Conservation (phyloP, 2,888 invertebrate genomes). For the Cheilosia urbana region DNA sequence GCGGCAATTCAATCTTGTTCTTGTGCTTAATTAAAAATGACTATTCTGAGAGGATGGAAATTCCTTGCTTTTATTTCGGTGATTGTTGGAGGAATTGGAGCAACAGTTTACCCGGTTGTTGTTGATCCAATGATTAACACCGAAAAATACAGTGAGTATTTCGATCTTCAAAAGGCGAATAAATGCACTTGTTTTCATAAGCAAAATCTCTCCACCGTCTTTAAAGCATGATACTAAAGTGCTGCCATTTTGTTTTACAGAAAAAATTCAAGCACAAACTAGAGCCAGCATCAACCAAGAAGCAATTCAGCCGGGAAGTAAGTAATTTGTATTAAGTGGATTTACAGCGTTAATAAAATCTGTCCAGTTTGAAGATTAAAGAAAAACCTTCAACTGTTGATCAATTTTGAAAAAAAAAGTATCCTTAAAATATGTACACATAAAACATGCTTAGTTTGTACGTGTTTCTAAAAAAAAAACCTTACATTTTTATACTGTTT, state of each 20-base stretch:
- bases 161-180: not conserved
- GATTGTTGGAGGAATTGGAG: slow-evolving; percentile 85
- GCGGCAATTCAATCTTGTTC: not conserved
- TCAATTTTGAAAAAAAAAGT: too few relatives aligned
- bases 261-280: slow-evolving; percentile 79
- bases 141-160: slow-evolving; percentile 84
- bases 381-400: too few relatives aligned
- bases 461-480: slow-evolving; percentile 6
- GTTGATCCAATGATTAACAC: slow-evolving; percentile 87
- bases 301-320: slow-evolving; percentile 86
- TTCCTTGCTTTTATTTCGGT: slow-evolving; percentile 85
- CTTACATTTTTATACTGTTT: slow-evolving; percentile 47
- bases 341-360: too few relatives aligned
- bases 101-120: slow-evolving; percentile 86
- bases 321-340: slow-evolving; percentile 70
- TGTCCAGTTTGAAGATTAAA: too few relatives aligned
- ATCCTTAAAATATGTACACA: too few relatives aligned
- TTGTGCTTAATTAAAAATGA: slow-evolving; percentile 77
- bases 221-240: slow-evolving; percentile 35
- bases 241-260: slow-evolving; percentile 19
- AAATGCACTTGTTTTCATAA: slow-evolving; percentile 36
- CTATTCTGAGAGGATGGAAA: slow-evolving; percentile 85
- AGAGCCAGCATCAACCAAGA: slow-evolving; percentile 85
- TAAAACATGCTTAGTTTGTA: not conserved
- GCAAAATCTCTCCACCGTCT: slow-evolving; percentile 23